Conservation (phyloP, 2,888 invertebrate species). For the Argyresthia goedartella region DNA sequence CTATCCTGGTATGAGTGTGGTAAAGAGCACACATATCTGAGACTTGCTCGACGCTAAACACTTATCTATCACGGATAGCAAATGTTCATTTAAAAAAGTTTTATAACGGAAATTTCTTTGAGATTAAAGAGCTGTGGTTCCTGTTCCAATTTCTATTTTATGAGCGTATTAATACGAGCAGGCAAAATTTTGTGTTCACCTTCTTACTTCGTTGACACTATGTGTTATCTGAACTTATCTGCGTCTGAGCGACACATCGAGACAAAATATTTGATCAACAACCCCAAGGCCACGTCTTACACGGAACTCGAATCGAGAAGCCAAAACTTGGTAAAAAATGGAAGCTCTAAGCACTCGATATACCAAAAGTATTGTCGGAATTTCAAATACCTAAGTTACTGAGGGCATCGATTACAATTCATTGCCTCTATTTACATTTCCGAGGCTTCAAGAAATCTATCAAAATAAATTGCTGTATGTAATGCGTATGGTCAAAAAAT, state of each 20-base stretch:
- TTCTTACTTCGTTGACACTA: constrained; percentile 34
- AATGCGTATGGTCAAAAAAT: no score
- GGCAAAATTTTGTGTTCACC: neutral
- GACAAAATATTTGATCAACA: constrained; percentile 49
- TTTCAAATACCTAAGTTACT: constrained; percentile 40
- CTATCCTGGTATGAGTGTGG: constrained; percentile 35
- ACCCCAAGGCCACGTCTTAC: constrained; percentile 50
- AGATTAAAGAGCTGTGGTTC: no score
- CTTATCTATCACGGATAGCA: constrained; percentile 4
- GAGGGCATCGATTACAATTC: constrained; percentile 11
- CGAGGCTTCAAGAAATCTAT: no score
- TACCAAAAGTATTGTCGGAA: constrained; percentile 21
- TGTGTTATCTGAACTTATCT: constrained; percentile 33
- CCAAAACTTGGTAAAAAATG: constrained; percentile 15
- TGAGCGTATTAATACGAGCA: neutral
- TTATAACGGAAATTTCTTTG: neutral
- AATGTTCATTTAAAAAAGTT: neutral
- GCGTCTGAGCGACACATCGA: constrained; percentile 30
- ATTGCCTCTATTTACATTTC: neutral
- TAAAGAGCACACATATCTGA: constrained; percentile 19
- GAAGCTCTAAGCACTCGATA: neutral
- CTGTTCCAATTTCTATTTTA: no score
- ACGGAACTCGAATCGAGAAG: constrained; percentile 37
- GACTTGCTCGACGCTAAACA: no score
- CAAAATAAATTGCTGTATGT: no score